Evolutionary conservation across 2,797 vertebrate genomes (phyloP), one percentile per base, ranked within the genome.

Genomic region (Melanotaenia pygmaea): DNA sequence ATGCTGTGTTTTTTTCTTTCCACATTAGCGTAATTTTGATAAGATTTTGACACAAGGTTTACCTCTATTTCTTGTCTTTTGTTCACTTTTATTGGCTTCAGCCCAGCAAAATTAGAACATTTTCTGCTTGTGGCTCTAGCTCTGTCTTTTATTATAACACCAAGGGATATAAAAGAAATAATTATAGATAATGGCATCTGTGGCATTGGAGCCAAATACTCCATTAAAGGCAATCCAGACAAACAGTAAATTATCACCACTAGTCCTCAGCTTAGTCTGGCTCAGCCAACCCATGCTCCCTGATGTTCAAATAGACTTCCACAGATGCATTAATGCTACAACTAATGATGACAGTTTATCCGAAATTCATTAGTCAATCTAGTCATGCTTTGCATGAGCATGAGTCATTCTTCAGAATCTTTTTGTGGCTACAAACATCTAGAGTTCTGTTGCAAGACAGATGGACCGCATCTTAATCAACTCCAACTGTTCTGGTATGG

Each of bases 161-260:
- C 5, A 24, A n/a, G 64, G 63, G 64, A 74, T 72, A 81, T 30
- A 59, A 88, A 47, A 38, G 6, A 63, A 72, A 86, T 89, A 84
- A 93, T 90, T 87, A 83, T 76, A 69, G 74, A 86, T 92, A 92
- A 93, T 93, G 85, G 82, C 59, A 68, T 84, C 68, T 83, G 72
- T 81, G 74, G 79, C 30, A 80, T 82, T 74, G 70, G 61, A 86
- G 88, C 90, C 90, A 92, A 92, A 89, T 82, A 86, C 72, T 85
- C 88, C 84, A 91, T 92, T 92, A 92, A 88, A 80, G 67, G 82
- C 77, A 69, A 82, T 79, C 66, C 74, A 77, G 83, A 81, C 54
- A 45, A 78, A 72, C 69, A 72, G 74, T 81, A 76, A 81, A 84
- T 89, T 82, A 85, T 84, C 82, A 82, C 73, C 72, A 57, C 40